A percentile compares a stretch with the other conserved stretches of the same genome.
Evolutionary conservation across 2,797 vertebrate species (phyloP).

Genomic region (Typhlichthys eigenmanni): DNA sequence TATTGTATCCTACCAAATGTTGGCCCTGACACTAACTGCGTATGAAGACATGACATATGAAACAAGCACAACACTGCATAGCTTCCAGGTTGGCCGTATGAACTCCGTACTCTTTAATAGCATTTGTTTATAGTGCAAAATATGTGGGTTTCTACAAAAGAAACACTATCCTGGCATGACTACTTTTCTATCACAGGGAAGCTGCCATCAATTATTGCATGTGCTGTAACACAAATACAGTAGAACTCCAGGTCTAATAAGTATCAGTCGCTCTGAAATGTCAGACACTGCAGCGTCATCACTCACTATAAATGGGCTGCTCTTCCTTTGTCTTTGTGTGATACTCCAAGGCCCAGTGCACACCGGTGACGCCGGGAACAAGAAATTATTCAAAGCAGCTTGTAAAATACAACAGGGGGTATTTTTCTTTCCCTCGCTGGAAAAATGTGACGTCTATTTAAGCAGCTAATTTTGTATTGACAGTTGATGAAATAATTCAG

Average conservation of each 20-base stretch:
- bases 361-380: constrained; percentile 35
- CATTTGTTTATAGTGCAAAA: neutral
- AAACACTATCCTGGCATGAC: neutral
- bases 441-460: neutral
- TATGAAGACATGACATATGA: constrained; percentile 28
- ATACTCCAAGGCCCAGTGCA: constrained; percentile 45
- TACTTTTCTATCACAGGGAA: constrained; percentile 3
- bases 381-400: constrained; percentile 49
- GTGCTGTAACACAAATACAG: constrained; percentile 27
- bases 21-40: constrained; percentile 13
- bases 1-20: constrained; percentile 46
- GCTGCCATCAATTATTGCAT: constrained; percentile 25
- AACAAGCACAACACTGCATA: neutral
- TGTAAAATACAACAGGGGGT: constrained; percentile 20
- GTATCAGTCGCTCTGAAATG: constrained; percentile 62
- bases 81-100: neutral
- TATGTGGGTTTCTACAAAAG: neutral
- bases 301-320: constrained; percentile 62
- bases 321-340: constrained; percentile 47
- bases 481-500: neutral
- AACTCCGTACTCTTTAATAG: neutral
- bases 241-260: constrained; percentile 57
- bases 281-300: constrained; percentile 70
- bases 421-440: constrained; percentile 11
- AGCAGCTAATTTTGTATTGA: too few relatives aligned